These are phyloP conservation scores for Meles meles DNA, from an alignment of 2,113 vertebrate species.

Conservation along the genomic window DNA sequence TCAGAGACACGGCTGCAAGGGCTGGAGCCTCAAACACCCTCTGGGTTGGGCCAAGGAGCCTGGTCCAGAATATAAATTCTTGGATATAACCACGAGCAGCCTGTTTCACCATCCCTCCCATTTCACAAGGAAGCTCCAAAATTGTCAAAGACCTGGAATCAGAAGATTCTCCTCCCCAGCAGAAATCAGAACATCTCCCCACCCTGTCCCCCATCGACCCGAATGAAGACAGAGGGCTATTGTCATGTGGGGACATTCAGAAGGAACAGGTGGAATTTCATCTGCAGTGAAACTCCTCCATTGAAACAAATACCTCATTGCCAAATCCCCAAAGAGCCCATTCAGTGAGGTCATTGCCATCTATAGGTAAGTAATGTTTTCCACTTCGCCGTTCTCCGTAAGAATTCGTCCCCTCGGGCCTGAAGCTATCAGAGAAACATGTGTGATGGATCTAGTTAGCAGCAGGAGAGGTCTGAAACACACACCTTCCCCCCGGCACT, in stretches of 20 bases:
- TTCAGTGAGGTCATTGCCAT: neutral
- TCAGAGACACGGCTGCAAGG: neutral
- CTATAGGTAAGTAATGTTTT: neutral
- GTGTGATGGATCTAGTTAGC: neutral
- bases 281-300: neutral
- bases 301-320: neutral
- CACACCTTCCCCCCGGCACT: accelerated
- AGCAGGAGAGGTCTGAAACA: neutral
- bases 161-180: neutral
- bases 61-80: neutral
- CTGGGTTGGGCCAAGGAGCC: neutral
- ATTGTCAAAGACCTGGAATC: neutral
- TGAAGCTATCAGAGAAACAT: neutral
- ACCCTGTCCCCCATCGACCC: neutral
- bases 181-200: neutral
- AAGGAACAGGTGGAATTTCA: neutral
- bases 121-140: neutral
- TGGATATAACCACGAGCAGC: neutral
- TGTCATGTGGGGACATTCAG: neutral
- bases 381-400: neutral
- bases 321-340: neutral
- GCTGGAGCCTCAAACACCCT: neutral
- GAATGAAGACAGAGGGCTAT: neutral
- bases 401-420: neutral
- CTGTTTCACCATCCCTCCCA: neutral